Base-by-base conservation (phyloP, 2,888 invertebrate genomes). In the Liposcelis brunnea region DNA sequence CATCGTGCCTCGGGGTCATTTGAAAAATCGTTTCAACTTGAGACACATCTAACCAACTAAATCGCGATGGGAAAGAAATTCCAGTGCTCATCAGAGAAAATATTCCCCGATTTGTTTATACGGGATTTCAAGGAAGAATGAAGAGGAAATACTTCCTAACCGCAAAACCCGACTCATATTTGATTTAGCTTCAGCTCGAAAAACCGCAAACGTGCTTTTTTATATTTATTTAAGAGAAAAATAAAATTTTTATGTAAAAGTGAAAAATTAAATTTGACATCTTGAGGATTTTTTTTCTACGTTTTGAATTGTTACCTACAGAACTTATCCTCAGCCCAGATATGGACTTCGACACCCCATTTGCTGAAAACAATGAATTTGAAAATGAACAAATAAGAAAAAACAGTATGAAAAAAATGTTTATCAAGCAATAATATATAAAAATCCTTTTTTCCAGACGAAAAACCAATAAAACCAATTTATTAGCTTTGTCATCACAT, bases 291-390 rank as follows among this genome's bases (percentile, higher is more conserved):
- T 26, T 26, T 26, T 26, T 26, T 26, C 8, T 26, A 26, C 4
- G 26, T 45, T 40, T 31, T 42, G 15, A 42, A 42, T 26, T 54
- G 59, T 63, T 68, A 68, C 68, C 64, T 67, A 68, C 68, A 67
- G 67, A 66, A 56, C 62, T 61, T 59, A 67, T 65, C 65, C 65
- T 66, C 61, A 67, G 63, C 54, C 58, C 59, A 53, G 58, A 55
- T 54, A 58, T 56, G 61, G 66, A 62, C 62, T 66, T 64, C 60
- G 66, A 66, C 58, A 67, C 65, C 64, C 67, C 67, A 61, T 65
- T 64, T 59, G 66, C 68, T 68, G 67, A 57, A 68, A 66, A 65
- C 62, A 62, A 62, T 62, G 53, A 62, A 49, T 56, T 53, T 55
- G 50, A 43, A 37, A 49, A 50, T 46, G 21, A 42, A 45, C 32